Base-by-base conservation (phyloP, 2,888 invertebrate genomes). In the Euzophera pinguis region DNA sequence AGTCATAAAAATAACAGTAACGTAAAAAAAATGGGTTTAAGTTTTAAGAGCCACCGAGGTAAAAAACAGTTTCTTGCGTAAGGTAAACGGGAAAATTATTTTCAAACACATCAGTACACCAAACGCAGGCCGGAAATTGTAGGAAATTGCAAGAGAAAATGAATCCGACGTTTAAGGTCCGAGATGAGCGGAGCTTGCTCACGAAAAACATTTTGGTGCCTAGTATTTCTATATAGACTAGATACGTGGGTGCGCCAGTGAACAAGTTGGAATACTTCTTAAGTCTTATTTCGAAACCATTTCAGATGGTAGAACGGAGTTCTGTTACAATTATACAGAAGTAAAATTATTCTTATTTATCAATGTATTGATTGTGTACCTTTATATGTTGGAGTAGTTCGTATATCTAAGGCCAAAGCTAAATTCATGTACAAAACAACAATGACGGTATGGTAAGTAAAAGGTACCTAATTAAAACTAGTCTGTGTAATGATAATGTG, bases 121-220 rank as follows among this genome's bases (percentile, higher is more conserved):
- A 80, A 83, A 81, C 78, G 84, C 64, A 80, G 78, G 58, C 89
- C 90, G 90, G 90, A 90, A 88, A 89, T 90, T 89, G 86, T 87
- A 89, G 90, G 90, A 90, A 89, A 90, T 90, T 90, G 86, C 87
- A 82, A 80, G 84, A 88, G 88, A 87, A 89, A 89, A 89, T 88
- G 87, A 87, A 85, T 86, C 82, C 78, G 73, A 78, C 81, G 78
- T 76, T 78, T 80, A 76, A 84, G 83, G 78, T 80, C 78, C 78
- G 74, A 32, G 32, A 10, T 10, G 32, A 72, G 71, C 69, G 66
- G 63, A 69, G 59, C 48, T 52, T 55, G 59, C 56, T 57, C 55
- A 53, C 53, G 59, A 60, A 60, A 55, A 52, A 64, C 63, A 61
- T 73, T 72, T 68, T 22, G 12, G 22, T 38, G 38, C 13, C 39